These are phyloP conservation scores for Cyrtodaria siliqua DNA, from an alignment of 2,888 invertebrate genomes.

Conservation along the genomic window DNA sequence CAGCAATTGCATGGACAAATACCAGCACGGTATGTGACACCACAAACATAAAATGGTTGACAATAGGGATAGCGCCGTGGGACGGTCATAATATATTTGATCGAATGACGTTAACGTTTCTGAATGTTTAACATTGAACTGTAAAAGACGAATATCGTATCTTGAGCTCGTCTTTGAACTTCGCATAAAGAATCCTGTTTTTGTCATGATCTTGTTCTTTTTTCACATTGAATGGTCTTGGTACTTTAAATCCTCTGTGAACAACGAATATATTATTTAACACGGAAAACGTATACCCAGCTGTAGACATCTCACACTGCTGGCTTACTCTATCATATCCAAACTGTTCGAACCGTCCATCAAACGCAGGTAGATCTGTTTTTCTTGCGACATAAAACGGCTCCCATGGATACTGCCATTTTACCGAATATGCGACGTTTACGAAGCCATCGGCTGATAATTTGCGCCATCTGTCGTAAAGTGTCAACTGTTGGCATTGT, in stretches of 20 bases:
- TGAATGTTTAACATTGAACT: no score
- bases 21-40: no score
- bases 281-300: slow-evolving; percentile 88
- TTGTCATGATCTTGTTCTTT: slow-evolving; percentile 86
- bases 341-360: slow-evolving; percentile 88
- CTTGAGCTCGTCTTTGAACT: slow-evolving; percentile 88
- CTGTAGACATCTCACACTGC: slow-evolving; percentile 88
- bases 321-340: slow-evolving; percentile 88
- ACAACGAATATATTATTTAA: slow-evolving; percentile 88
- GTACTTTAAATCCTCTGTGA: no score
- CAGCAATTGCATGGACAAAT: no score
- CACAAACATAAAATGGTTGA: no score
- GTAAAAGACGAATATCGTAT: slow-evolving; percentile 88
- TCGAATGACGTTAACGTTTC: no score
- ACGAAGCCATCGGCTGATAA: slow-evolving; percentile 69
- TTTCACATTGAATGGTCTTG: slow-evolving; percentile 87
- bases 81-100: no score
- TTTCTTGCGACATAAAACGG: slow-evolving; percentile 88
- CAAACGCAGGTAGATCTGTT: slow-evolving; percentile 86
- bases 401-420: slow-evolving; percentile 88
- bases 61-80: no score
- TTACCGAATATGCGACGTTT: slow-evolving; percentile 86
- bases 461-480: slow-evolving; percentile 87
- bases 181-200: slow-evolving; percentile 87
- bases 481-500: slow-evolving; percentile 88